These are phyloP conservation scores for Parnassius glacialis DNA, from an alignment of 2,888 invertebrate species.

Conservation along the genomic window DNA sequence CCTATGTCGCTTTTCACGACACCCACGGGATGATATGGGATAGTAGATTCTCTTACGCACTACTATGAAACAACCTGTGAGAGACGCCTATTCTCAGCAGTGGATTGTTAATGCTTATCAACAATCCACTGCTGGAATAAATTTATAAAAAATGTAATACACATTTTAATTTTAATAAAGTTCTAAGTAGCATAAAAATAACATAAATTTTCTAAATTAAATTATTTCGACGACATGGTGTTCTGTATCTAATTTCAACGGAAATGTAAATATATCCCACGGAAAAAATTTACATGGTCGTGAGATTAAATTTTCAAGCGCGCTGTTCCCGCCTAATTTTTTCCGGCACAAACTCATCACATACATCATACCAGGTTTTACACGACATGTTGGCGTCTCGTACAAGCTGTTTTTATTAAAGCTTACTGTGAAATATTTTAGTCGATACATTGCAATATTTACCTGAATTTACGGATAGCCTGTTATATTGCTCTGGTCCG, in stretches of 20 bases:
- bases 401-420: slow-evolving; percentile 12
- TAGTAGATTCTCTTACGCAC: no score
- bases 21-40: no score
- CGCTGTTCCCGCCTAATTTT: slow-evolving; percentile 62
- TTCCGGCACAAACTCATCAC: slow-evolving; percentile 52
- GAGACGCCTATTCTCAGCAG: no score
- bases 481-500: slow-evolving; percentile 8
- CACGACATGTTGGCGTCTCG: slow-evolving; percentile 13
- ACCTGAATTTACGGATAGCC: slow-evolving; percentile 14
- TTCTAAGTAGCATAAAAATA: slow-evolving; percentile 13
- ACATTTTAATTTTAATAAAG: slow-evolving; percentile 9
- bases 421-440: slow-evolving; percentile 11
- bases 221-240: slow-evolving; percentile 28
- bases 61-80: no score
- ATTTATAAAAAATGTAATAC: not conserved
- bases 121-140: no score
- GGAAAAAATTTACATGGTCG: slow-evolving; percentile 50
- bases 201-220: slow-evolving; percentile 17
- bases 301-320: slow-evolving; percentile 73
- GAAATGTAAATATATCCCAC: slow-evolving; percentile 27
- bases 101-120: no score
- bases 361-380: slow-evolving; percentile 53
- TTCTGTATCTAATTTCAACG: slow-evolving; percentile 30
- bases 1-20: no score
- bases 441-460: slow-evolving; percentile 9